Base-by-base conservation (phyloP, 2,888 invertebrate genomes). In the Plusia festucae region DNA sequence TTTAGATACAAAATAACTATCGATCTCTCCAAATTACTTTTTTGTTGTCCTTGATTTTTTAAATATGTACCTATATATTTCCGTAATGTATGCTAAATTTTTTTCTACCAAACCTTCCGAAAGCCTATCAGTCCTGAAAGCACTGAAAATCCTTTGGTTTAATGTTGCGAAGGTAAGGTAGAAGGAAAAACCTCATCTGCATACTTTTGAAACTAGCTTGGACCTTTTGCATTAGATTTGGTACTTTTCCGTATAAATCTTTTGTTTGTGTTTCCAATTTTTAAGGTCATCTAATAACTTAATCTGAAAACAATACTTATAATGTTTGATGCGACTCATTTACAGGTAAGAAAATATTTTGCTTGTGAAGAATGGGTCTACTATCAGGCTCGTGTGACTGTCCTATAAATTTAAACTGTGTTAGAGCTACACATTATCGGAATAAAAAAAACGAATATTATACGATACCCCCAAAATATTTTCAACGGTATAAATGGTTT, bases 81-180 rank as follows among this genome's bases (percentile, higher is more conserved):
- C n/a, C 20, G 49, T n/a, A 68, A 56, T n/a, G 65, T 56, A 61
- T 55, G 61, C 60, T 40, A 69, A 61, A 69, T 61, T 70, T 69
- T 46, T 44, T 70, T 60, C 30, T 24, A 5, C 24, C 44, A 61
- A 61, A 62, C 46, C 65, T 70, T 73, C 46, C 46, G 62, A 61
- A 69, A 59, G 58, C 65, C 70, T 70, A 69, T 61, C 46, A 34
- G 64, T 64, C 51, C 53, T 62, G 60, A 72, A 68, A 61, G 68
- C 65, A 60, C 40, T 27, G 65, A 68, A 65, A 66, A 70, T 65
- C 73, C 59, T 73, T 73, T 57, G 70, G 65, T 70, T 69, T 70
- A 67, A 57, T 27, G 51, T 68, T 60, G 58, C 16, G 46, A 18
- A 59, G 46, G 11, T 2, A 20, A 49, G 46, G 18, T 49, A 49